phyloP scores from a whole-genome alignment of 2,888 invertebrate species.

The Fragum whitleyi region DNA sequence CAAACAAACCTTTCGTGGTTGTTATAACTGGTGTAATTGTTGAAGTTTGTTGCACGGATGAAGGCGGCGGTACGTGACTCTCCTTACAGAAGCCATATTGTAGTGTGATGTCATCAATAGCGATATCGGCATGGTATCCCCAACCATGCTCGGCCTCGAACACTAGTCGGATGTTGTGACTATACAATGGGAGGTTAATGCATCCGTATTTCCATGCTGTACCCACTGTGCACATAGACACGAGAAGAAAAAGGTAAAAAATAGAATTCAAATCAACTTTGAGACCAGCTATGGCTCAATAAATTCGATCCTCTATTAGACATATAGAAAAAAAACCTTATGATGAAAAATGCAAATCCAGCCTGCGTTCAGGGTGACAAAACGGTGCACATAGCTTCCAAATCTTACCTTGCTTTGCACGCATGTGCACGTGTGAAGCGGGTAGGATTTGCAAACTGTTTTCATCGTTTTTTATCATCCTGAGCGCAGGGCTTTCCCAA shows the following conservation, averaged over 20 bases:
- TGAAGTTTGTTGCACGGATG: too few relatives aligned
- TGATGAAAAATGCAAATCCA: too few relatives aligned
- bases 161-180: slow-evolving; percentile 5
- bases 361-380: too few relatives aligned
- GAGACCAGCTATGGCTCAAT: neutral
- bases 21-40: neutral
- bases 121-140: neutral
- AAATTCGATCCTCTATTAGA: too few relatives aligned
- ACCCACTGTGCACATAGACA: neutral
- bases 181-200: slow-evolving; percentile 14
- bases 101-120: slow-evolving; percentile 13
- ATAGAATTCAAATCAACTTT: neutral
- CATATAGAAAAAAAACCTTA: too few relatives aligned
- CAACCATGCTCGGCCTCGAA: slow-evolving; percentile 10
- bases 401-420: too few relatives aligned
- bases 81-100: slow-evolving; percentile 2
- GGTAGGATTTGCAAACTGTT: too few relatives aligned
- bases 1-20: neutral
- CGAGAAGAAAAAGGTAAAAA: too few relatives aligned
- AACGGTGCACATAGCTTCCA: too few relatives aligned
- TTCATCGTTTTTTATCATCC: too few relatives aligned
- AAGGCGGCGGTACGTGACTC: neutral
- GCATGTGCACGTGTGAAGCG: too few relatives aligned
- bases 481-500: too few relatives aligned
- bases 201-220: slow-evolving; percentile 10